phyloP scores from a whole-genome alignment of 2,797 vertebrate species.

The Protonibea diacanthus region DNA sequence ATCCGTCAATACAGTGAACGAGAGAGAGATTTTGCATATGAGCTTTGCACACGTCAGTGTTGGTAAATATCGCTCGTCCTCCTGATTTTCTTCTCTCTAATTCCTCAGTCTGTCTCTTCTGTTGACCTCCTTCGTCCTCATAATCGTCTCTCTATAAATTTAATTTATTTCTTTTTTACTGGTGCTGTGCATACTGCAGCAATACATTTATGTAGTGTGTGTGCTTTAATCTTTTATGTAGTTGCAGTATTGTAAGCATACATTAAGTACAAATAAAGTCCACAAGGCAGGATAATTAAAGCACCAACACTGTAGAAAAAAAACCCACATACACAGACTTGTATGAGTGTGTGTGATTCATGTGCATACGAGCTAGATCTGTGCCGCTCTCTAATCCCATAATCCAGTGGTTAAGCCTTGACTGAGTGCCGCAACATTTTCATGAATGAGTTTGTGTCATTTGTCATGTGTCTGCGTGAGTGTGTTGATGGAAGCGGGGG shows the following conservation, averaged over 20 bases:
- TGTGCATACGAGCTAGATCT: conserved; percentile 60
- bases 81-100: conserved; percentile 14
- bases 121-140: background rate
- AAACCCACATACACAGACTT: conserved; percentile 4
- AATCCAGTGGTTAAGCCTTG: conserved; percentile 73
- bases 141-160: background rate
- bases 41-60: conserved; percentile 33
- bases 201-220: background rate
- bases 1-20: conserved; percentile 68
- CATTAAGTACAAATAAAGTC: conserved; percentile 19
- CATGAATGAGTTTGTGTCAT: conserved; percentile 71
- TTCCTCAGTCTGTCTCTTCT: background rate
- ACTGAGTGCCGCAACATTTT: conserved; percentile 66
- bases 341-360: conserved; percentile 1
- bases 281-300: conserved; percentile 29
- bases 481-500: conserved; percentile 10
- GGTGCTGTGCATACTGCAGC: background rate
- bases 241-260: too few species aligned
- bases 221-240: too few species aligned
- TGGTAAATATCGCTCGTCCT: conserved; percentile 45
- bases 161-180: background rate
- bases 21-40: conserved; percentile 5
- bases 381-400: conserved; percentile 72
- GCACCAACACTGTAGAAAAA: conserved; percentile 16
- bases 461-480: conserved; percentile 45